Evolutionary conservation across 2,797 vertebrate genomes (phyloP), one percentile per base, ranked within the genome.

Genomic region (Crossoptilon crossoptilon): DNA sequence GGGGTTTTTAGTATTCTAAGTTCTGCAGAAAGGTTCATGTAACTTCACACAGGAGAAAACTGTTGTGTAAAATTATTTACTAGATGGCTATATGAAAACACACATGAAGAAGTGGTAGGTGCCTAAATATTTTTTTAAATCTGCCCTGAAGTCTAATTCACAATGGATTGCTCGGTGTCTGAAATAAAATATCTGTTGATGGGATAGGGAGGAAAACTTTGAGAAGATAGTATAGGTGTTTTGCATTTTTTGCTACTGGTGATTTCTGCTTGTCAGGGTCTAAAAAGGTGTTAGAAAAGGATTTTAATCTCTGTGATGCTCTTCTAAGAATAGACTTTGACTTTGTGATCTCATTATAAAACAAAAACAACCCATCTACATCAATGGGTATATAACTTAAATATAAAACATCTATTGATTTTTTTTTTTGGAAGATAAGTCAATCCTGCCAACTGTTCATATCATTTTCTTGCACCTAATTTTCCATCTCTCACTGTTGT

Each of bases 31-130:
- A 4, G 6, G 41, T 67, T 39, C 11, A 14, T 67, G 46, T 9
- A 15, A 51, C 31, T 55, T 84, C 29, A 64, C 41, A 39, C 0
- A 19, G 5, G 14, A 53, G 4, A 75, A 10, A 69, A 26, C 51
- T 56, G 41, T 63, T 49, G 5, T 33, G 27, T 64, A 64, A 87
- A 71, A 66, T 6, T 11, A 31, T 46, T 60, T 75, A 37, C 43
- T 35, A 39, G 43, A 35, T 49, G 44, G 26, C 44, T 24, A 51
- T 6, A 11, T 35, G 13, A 5, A 41, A 68, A 56, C 24, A 46
- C 19, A 49, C 10, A 1, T 1, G 3, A 21, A 3, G 39, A 76
- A 80, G 7, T 17, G 64, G 41, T 69, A 8, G 1, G 2, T 0
- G 0, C 53, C 33, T 63, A 62, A 69, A 53, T 35, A 33, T 12